Base-by-base conservation (phyloP, 2,113 vertebrate species). In the Xiphorhynchus elegans region DNA sequence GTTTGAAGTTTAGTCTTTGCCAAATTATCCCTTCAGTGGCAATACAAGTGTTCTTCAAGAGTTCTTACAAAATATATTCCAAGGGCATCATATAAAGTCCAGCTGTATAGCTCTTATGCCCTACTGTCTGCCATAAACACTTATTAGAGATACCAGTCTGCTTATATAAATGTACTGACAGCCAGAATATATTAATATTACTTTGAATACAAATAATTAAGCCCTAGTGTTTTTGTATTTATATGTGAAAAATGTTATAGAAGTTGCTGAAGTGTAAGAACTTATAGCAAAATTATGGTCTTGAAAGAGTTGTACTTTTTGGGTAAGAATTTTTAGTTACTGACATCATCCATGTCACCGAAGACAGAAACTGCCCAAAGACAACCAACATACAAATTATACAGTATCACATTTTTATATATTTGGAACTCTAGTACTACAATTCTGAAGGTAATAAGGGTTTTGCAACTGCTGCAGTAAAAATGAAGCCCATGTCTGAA, bases 351-450 rank as follows among this genome's bases (percentile, higher is more conserved):
- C 28, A 33, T 84, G 28, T 62, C 33, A 7, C 19, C 68, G 23
- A 89, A 74, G 58, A 60, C 64, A 88, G 31, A 95, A 85, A 75
- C 20, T 69, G 10, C 69, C 86, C 80, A 86, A 86, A 94, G 83
- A 53, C 49, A 92, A 93, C 76, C 47, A 92, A 64, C 64, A 64
- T n/a, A 46, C 50, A 90, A 94, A 90, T 94, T 92, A 88, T 63
- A 91, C 0, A 33, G 50, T 85, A 90, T 82, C 67, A 50, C 37
- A 49, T 92, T 92, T 91, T 78, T 91, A 63, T 90, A 74, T 90
- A 80, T 87, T 88, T 94, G 75, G 82, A 88, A 73, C 42, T 52
- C 23, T 52, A 40, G 83, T 53, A 21, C 39, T 81, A 39, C 33
- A 40, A 25, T 93, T 80, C 19, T 52, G 28, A 73, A 86, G 63